Base-by-base conservation (phyloP, 2,888 invertebrate genomes). In the Cristatella mucedo region DNA sequence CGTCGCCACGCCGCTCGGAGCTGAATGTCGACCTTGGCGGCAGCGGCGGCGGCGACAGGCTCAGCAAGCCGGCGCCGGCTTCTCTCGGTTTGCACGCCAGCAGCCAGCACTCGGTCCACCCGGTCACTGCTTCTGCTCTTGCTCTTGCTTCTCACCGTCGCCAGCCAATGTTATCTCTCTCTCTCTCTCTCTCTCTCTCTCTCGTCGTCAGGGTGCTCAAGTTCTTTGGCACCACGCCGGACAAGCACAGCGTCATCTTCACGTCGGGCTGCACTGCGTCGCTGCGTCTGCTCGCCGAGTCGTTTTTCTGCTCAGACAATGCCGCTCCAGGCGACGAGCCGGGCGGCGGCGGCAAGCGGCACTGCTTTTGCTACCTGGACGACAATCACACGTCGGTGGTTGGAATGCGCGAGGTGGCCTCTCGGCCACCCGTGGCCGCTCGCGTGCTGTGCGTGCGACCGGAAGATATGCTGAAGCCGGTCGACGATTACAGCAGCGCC, bases 321-420 rank as follows among this genome's bases (percentile, higher is more conserved):
- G 5, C 13, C 20, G 11, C 18, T 21, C 2, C 19, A 6, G 4
- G 19, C 20, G 54, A 55, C 42, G 43, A 42, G 18, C 11, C 13
- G 7, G 20, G 6, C 19, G 15, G 15, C 20, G 15, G 16, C 4
- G 21, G 20, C 6, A 4, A 18, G 11, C 19, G 31, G 36, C 82
- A 83, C 2, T 69, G 73, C 38, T 83, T 86, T 59, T 74, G 76
- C 6, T 85, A 87, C 61, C 70, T 82, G 39, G 74, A 78, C 58
- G 89, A 93, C 62, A 91, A 84, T 59, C 95, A 95, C 61, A 93
- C 93, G 1, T 93, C 93, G 1, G 86, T 89, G 0, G 70, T 93
- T 44, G 93, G 95, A 9, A 78, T 93, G 75, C 72, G 93, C 57
- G 82, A 80, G 62, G 57, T 80, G 40, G 78, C 80, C 2, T 38